Conservation (phyloP, 2,113 vertebrate species). For the Bothrops jararaca region DNA sequence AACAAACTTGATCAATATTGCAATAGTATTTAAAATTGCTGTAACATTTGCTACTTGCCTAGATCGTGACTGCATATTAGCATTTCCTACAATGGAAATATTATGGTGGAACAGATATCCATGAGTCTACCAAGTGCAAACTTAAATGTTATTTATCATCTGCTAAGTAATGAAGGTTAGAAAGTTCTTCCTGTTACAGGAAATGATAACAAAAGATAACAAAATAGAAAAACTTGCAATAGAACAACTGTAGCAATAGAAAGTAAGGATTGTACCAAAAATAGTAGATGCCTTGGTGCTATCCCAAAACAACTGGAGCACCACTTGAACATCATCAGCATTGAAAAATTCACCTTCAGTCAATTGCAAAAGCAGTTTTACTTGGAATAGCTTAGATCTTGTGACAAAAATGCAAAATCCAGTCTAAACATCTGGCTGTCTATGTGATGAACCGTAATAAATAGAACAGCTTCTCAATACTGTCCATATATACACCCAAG, state of each 20-base stretch:
- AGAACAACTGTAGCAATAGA: neutral
- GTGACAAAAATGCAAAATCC: neutral
- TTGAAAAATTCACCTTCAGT: neutral
- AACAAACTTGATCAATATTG: neutral
- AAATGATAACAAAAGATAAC: neutral
- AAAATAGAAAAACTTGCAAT: neutral
- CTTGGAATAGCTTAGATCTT: neutral
- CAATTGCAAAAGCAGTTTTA: neutral
- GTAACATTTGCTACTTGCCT: neutral
- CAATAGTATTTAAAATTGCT: neutral
- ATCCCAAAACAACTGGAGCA: neutral
- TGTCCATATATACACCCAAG: neutral
- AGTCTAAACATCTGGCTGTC: neutral
- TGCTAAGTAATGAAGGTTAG: neutral
- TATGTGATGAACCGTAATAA: neutral
- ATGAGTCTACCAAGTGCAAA: neutral
- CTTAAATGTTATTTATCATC: neutral
- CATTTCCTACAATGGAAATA: neutral
- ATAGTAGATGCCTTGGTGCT: neutral
- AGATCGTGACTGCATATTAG: neutral
- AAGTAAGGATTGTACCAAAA: neutral
- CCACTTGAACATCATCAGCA: neutral
- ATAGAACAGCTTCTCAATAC: neutral
- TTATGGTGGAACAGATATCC: neutral
- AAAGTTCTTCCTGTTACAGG: too few species aligned